These are phyloP conservation scores for Druceiella hillmani DNA, from an alignment of 2,888 invertebrate species.

Conservation along the genomic window DNA sequence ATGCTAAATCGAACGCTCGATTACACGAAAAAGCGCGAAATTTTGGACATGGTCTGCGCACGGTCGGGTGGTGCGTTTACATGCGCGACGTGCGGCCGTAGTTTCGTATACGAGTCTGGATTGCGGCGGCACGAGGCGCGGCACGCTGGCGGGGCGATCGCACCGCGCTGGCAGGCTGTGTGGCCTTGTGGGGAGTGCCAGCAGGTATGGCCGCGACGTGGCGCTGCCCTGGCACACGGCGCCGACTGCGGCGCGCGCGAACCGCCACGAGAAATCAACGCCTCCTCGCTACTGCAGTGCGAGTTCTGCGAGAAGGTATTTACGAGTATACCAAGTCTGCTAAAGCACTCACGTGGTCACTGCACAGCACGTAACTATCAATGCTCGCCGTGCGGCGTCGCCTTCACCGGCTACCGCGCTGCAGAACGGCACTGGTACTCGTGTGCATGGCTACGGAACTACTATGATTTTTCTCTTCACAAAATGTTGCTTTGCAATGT, in stretches of 20 bases:
- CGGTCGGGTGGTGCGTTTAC: conserved; percentile 37
- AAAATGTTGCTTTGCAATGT: conserved; percentile 44
- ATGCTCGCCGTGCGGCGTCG: conserved; percentile 49
- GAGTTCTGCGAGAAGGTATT: conserved; percentile 48
- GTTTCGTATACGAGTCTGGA: conserved; percentile 46
- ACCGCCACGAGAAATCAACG: conserved; percentile 39
- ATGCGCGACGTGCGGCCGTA: conserved; percentile 43
- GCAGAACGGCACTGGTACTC: conserved; percentile 42
- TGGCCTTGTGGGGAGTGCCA: conserved; percentile 48
- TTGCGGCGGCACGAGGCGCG: conserved; percentile 40
- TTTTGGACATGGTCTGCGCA: conserved; percentile 34
- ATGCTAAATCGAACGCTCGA: conserved; percentile 42
- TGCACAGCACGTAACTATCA: conserved; percentile 61
- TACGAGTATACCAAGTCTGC: conserved; percentile 41
- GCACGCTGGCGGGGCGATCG: conserved; percentile 28
- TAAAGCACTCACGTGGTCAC: conserved; percentile 47
- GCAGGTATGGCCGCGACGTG: conserved; percentile 45
- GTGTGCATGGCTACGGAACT: conserved; percentile 39
- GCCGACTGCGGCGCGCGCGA: conserved; percentile 34
- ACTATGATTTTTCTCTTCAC: conserved; percentile 39
- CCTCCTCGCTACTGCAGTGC: conserved; percentile 42
- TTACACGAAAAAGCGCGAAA: conserved; percentile 45
- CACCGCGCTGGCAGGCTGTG: conserved; percentile 44
- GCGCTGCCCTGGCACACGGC: conserved; percentile 37
- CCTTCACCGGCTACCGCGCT: conserved; percentile 37